Conservation (phyloP, 2,113 vertebrate genomes). For the Piaya cayana region DNA sequence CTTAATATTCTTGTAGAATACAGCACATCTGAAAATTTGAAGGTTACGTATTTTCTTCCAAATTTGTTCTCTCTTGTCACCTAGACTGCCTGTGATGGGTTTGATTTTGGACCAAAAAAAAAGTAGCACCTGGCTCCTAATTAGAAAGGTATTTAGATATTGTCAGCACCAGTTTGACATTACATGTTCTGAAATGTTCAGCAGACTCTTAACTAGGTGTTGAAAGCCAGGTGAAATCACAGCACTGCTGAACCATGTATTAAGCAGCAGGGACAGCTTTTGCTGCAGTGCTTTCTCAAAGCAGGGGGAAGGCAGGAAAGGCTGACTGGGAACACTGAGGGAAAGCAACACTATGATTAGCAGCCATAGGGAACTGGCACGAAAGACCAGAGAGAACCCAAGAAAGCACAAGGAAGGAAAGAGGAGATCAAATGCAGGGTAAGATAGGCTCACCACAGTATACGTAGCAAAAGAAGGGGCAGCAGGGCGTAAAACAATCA, state of each 20-base stretch:
- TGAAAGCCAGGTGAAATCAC: slow-evolving; percentile 38
- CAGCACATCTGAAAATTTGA: not conserved
- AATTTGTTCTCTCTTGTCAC: not conserved
- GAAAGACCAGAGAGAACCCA: not conserved
- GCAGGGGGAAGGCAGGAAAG: not conserved
- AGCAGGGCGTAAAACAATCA: not conserved
- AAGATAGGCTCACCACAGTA: not conserved
- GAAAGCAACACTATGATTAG: not conserved
- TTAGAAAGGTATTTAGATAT: not conserved
- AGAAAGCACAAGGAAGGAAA: not conserved
- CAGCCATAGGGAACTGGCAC: not conserved
- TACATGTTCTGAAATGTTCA: not conserved
- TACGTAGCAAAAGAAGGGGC: not conserved
- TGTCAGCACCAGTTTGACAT: not conserved
- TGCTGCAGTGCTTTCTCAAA: not conserved
- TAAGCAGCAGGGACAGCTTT: slow-evolving; percentile 18
- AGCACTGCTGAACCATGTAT: not conserved
- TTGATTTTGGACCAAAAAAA: no score
- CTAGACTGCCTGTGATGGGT: not conserved
- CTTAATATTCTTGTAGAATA: not conserved
- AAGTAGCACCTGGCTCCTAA: not conserved
- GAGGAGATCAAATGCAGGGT: not conserved
- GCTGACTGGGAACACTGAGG: not conserved
- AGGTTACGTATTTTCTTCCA: not conserved
- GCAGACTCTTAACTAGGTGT: not conserved